Conservation (phyloP, 2,113 vertebrate genomes). For the Antigone vipio region DNA sequence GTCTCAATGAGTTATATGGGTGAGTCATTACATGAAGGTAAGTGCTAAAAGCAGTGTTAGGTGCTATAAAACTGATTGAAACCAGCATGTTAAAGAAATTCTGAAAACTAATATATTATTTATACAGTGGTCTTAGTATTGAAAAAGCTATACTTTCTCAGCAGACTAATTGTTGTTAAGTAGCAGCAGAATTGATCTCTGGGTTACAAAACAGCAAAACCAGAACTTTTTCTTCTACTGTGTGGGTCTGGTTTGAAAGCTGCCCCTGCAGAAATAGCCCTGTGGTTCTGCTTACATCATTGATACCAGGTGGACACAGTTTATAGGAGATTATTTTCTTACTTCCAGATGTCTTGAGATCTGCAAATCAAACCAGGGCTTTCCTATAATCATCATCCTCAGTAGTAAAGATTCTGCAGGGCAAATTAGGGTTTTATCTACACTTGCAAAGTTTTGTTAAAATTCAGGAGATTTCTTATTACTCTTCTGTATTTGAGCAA, state of each 20-base stretch:
- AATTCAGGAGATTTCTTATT: neutral
- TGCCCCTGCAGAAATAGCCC: neutral
- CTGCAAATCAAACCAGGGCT: neutral
- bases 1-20: neutral
- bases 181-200: neutral
- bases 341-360: neutral
- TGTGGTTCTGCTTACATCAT: neutral
- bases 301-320: neutral
- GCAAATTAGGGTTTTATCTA: neutral
- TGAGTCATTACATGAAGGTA: neutral
- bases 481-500: neutral
- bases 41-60: neutral
- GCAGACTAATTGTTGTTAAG: neutral
- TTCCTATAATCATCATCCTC: neutral
- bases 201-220: neutral
- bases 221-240: neutral
- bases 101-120: neutral
- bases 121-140: neutral
- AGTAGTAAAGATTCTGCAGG: neutral
- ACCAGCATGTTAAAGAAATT: neutral
- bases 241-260: neutral
- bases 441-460: neutral
- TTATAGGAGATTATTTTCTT: neutral
- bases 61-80: conserved; percentile 4
- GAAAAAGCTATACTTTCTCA: neutral